Evolutionary conservation across 1,140 invertebrate genomes (phyloP).

Genomic region (Drepana arcuata): DNA sequence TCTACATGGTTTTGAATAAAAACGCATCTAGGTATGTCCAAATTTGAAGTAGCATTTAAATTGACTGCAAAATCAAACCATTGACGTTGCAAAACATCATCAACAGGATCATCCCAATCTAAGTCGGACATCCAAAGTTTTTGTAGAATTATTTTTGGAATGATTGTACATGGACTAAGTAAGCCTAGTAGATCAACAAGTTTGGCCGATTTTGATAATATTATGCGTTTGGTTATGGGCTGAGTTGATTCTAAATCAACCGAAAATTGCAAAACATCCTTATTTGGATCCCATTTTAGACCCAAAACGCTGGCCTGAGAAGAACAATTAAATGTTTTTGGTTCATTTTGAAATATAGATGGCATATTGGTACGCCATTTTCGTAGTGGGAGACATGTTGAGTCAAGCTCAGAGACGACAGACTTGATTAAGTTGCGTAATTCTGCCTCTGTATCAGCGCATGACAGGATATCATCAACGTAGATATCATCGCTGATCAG

Average conservation of each 20-base stretch:
- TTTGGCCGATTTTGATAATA: constrained; percentile 7
- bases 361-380: constrained; percentile 1
- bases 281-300: neutral
- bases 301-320: constrained; percentile 2
- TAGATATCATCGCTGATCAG: neutral
- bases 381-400: neutral
- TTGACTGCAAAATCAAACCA: constrained; percentile 1
- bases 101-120: constrained; percentile 12
- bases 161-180: constrained; percentile 3
- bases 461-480: neutral
- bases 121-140: constrained; percentile 10
- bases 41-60: neutral
- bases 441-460: neutral
- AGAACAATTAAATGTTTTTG: neutral
- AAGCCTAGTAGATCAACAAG: constrained; percentile 14
- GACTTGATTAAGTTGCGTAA: neutral
- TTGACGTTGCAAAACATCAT: neutral
- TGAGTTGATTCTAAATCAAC: constrained; percentile 1
- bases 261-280: neutral
- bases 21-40: constrained; percentile 3
- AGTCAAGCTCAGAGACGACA: neutral
- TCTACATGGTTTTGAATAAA: neutral
- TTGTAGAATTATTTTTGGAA: constrained; percentile 16
- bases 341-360: neutral
- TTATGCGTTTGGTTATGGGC: constrained; percentile 8